These are phyloP conservation scores for Laothoe populi DNA, from an alignment of 2,888 invertebrate species.

Conservation along the genomic window DNA sequence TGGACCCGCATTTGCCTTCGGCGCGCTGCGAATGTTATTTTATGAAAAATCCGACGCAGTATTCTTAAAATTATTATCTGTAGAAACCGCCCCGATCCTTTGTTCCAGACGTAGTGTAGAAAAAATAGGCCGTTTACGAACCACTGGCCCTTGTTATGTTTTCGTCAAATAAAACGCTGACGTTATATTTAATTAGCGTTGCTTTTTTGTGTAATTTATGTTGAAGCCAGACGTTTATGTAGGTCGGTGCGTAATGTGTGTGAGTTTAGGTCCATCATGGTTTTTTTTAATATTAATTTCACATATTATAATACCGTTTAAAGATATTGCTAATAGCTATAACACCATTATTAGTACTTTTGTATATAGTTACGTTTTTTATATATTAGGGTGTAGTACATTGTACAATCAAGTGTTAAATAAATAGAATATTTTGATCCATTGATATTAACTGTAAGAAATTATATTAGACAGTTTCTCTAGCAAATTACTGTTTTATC, in stretches of 20 bases:
- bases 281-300: background rate
- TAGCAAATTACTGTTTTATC: too few relatives aligned
- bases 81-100: constrained; percentile 53
- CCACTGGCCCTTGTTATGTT: constrained; percentile 51
- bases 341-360: too few relatives aligned
- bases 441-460: background rate
- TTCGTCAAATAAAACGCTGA: constrained; percentile 52
- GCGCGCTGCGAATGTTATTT: constrained; percentile 57
- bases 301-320: too few relatives aligned
- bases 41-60: constrained; percentile 62
- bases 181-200: constrained; percentile 54
- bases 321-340: too few relatives aligned
- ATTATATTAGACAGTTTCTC: too few relatives aligned
- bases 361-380: too few relatives aligned
- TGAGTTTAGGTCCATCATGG: background rate
- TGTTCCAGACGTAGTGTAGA: constrained; percentile 53
- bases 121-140: constrained; percentile 50
- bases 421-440: too few relatives aligned
- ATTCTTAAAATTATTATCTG: constrained; percentile 70
- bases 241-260: constrained; percentile 27
- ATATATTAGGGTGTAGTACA: too few relatives aligned
- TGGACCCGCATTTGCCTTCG: constrained; percentile 63
- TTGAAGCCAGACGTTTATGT: constrained; percentile 30
- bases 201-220: constrained; percentile 42
- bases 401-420: too few relatives aligned